A percentile compares a stretch with the other conserved stretches of the same genome.
phyloP scores from a whole-genome alignment of 2,113 vertebrate species.

The Dolichotis patagonum region DNA sequence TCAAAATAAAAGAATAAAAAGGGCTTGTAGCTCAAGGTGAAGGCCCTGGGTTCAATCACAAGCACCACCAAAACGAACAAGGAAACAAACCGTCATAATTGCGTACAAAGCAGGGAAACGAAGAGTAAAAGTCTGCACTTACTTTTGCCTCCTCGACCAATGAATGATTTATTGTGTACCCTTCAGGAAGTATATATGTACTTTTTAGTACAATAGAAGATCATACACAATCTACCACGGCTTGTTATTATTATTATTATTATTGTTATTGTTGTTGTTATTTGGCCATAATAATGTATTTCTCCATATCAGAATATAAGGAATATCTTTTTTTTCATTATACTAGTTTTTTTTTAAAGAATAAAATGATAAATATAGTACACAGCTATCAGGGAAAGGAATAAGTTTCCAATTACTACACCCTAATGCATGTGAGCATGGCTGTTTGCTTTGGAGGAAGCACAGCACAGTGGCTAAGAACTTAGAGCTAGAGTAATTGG shows the following conservation, averaged over 20 bases:
- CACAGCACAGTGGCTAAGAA: too few relatives aligned
- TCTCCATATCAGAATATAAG: background rate
- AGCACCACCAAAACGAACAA: background rate
- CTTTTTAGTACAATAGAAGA: background rate
- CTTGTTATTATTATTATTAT: background rate
- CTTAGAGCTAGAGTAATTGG: too few relatives aligned
- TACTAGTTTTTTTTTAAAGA: background rate
- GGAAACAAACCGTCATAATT: background rate
- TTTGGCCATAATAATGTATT: background rate
- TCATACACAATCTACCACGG: background rate
- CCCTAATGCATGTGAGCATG: too few relatives aligned
- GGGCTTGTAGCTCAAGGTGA: background rate
- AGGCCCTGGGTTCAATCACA: background rate
- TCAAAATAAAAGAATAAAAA: background rate
- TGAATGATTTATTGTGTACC: background rate
- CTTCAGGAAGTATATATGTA: background rate
- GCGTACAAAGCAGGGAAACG: background rate
- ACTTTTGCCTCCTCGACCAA: background rate
- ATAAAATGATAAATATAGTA: background rate
- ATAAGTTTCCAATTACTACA: background rate
- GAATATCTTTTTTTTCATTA: constrained; percentile 9
- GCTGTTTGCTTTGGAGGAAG: too few relatives aligned
- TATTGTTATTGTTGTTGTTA: background rate
- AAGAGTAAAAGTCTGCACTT: background rate
- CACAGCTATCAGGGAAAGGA: background rate